Base-by-base conservation (phyloP, 2,888 invertebrate species). In the Syrista parreyssii region DNA sequence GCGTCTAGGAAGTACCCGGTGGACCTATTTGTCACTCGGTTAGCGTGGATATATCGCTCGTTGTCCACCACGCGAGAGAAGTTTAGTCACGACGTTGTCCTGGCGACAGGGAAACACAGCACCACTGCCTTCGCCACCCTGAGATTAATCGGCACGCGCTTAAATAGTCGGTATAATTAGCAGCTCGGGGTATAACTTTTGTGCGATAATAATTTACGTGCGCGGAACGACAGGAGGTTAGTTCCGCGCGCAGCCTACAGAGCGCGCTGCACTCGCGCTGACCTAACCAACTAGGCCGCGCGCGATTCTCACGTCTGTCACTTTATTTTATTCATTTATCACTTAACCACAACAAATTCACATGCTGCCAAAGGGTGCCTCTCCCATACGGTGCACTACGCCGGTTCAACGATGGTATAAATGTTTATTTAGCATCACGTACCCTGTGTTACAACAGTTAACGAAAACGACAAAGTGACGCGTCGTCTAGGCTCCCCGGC, bases 11-110 rank as follows among this genome's bases (percentile, higher is more conserved):
- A 82, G 79, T 82, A 76, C 77, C 77, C 77, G 83, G 77, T 73
- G 82, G 81, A 83, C 79, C 55, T 84, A 85, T 85, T 85, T 85
- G 84, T 85, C 85, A 85, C 83, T 36, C 36, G 73, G 12, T n/a
- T 71, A 76, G 78, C 82, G 80, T 81, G 81, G 82, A 85, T 85
- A 79, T 82, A 84, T 83, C 76, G 55, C 23, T 55, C 55, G 55
- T 55, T 55, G 55, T 32, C 76, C 74, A 35, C 32, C 68, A 73
- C 69, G 82, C 77, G 80, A 32, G 15, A 12, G 73, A 32, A 32
- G 75, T 68, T 74, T 68, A 79, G 83, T 81, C 83, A 80, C 83
- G 79, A 80, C 75, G 55, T 55, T 9, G 23, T 55, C 55, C 71
- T 31, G 31, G 30, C 71, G 33, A 71, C 31, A 71, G 33, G 71